A percentile compares a stretch with the other conserved stretches of the same genome.
Conservation (phyloP, 2,888 invertebrate species). For the Abrostola triplasia region DNA sequence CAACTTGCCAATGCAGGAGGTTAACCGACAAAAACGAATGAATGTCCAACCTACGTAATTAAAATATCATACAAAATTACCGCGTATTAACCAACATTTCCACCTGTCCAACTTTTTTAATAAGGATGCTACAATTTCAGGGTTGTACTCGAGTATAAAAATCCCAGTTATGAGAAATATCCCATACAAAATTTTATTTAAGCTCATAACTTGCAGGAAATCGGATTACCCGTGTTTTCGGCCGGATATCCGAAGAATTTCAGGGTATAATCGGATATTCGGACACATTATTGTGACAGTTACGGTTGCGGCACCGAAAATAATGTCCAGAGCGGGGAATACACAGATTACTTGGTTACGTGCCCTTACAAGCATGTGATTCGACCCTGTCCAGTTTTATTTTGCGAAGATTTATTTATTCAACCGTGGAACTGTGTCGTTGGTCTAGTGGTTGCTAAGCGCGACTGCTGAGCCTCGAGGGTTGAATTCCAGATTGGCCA, state of each 20-base stretch:
- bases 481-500: too few species aligned
- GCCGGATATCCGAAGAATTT: slow-evolving; percentile 19
- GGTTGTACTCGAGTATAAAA: not conserved
- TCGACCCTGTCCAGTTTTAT: too few species aligned
- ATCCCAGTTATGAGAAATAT: slow-evolving; percentile 1
- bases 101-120: slow-evolving; percentile 14
- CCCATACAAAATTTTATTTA: slow-evolving; percentile 11
- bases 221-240: slow-evolving; percentile 15
- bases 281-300: not conserved
- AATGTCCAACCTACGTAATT: not conserved
- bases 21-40: too few species aligned
- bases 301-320: not conserved
- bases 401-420: too few species aligned
- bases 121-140: slow-evolving; percentile 4
- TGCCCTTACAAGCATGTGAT: too few species aligned
- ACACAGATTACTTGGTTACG: too few species aligned
- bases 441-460: too few species aligned
- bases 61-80: not conserved
- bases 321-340: not conserved
- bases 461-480: too few species aligned
- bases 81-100: slow-evolving; percentile 7
- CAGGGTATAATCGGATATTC: slow-evolving; percentile 4
- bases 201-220: slow-evolving; percentile 8
- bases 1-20: too few species aligned
- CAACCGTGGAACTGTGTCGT: too few species aligned